A percentile compares a stretch with the other conserved stretches of the same genome.
phyloP scores from a whole-genome alignment of 2,113 vertebrate species.

The Chloropsis cyanopogon region DNA sequence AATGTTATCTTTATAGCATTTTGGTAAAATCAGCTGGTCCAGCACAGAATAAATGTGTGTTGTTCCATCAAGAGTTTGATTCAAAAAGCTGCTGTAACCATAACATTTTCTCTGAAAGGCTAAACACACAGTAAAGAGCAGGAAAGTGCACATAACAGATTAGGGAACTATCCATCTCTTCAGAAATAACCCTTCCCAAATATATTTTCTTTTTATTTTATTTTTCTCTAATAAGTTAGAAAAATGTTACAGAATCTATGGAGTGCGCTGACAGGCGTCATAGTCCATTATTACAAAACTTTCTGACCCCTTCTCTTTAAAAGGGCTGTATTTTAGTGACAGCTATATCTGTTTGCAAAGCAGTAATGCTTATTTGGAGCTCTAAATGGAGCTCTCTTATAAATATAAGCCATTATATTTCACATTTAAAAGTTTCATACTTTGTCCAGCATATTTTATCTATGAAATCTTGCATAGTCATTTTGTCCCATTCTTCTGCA shows the following conservation, averaged over 20 bases:
- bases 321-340: not conserved
- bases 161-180: not conserved
- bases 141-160: not conserved
- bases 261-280: not conserved
- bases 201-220: not conserved
- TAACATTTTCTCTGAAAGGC: not conserved
- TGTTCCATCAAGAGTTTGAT: not conserved
- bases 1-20: not conserved
- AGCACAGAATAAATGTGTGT: not conserved
- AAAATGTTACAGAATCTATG: not conserved
- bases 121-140: not conserved
- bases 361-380: not conserved
- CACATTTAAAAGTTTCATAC: conserved; percentile 67
- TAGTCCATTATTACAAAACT: not conserved
- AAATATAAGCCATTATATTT: not conserved
- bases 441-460: conserved; percentile 92
- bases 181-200: not conserved
- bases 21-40: not conserved
- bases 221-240: not conserved
- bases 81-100: not conserved
- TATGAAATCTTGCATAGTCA: conserved; percentile 90
- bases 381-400: too few species aligned
- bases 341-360: not conserved
- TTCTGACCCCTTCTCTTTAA: not conserved
- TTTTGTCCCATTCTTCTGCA: conserved; percentile 94